A percentile compares a stretch with the other conserved stretches of the same genome.
phyloP scores from a whole-genome alignment of 2,888 invertebrate species.

The Cybosia mesomella region DNA sequence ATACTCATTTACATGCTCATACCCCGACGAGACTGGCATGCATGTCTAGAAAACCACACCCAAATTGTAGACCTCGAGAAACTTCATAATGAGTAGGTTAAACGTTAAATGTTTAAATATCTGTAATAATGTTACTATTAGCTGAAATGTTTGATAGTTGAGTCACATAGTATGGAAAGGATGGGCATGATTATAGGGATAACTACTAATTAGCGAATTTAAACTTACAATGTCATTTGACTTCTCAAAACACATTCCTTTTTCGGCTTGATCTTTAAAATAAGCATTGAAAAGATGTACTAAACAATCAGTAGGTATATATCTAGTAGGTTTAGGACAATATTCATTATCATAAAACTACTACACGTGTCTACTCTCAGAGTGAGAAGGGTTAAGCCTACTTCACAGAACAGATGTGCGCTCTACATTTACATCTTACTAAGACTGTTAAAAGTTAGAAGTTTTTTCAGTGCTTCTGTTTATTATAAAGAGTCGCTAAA shows the following conservation, averaged over 20 bases:
- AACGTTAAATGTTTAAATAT: slow-evolving; percentile 21
- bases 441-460: too few species aligned
- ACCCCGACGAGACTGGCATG: slow-evolving; percentile 57
- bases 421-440: too few species aligned
- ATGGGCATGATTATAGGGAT: neutral
- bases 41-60: slow-evolving; percentile 60
- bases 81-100: slow-evolving; percentile 30
- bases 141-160: slow-evolving; percentile 4
- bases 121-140: slow-evolving; percentile 6
- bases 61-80: slow-evolving; percentile 49
- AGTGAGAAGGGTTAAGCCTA: too few species aligned
- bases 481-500: too few species aligned
- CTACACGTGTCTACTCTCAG: neutral
- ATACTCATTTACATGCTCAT: slow-evolving; percentile 51
- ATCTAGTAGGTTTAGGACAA: too few species aligned
- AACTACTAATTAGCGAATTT: neutral
- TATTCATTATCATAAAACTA: neutral
- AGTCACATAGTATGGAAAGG: slow-evolving; percentile 4
- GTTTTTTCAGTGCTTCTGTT: too few species aligned
- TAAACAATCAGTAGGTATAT: neutral
- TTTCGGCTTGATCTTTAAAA: neutral
- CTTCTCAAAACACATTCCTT: neutral
- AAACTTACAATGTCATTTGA: neutral
- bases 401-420: too few species aligned
- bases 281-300: too few species aligned